Evolutionary conservation across 2,797 vertebrate genomes (phyloP), one percentile per base, ranked within the genome.

Genomic region (Trematomus bernacchii): DNA sequence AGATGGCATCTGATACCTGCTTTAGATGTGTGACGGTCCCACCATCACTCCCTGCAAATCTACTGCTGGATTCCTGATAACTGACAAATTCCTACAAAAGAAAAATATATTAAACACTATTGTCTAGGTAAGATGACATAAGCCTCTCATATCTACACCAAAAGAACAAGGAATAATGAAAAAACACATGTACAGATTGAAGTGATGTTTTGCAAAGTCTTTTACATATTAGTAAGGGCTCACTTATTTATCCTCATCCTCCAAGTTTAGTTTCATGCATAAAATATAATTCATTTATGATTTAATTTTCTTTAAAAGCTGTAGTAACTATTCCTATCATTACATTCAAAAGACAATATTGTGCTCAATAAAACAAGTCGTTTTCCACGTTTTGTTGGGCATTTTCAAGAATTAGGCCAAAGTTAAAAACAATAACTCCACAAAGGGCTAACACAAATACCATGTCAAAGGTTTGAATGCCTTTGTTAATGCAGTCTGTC

Each of bases 1-100:
- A 94, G 94, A 93, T 94, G 94, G 92, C 91, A 72, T 87, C 84
- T 93, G 90, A 83, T n/a, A 53, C 90, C 93, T 88, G 88, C 90
- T 85, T 37, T 82, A 88, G 78, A 82, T 42, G 53, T 30, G 3
- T 10, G 43, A 7, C 27, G 0, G 1, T 37, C 40, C 67, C 64
- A 46, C 58, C 15, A 14, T 37, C 72, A 8, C 3, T 55, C 15
- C 19, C 60, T 72, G 59, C 71, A 81, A 16, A 61, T 75, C 63
- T 62, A 18, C 65, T 64, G 19, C 6, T 71, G 40, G 47, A 76
- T 46, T 67, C 42, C 40, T 76, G 10, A 23, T 44, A 46, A 74
- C 23, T 76, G 54, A 77, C 58, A 58, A 4, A 70, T 73, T 71
- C 47, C 16, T 48, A 12, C 37, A 57, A 73, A 73, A 73, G 13